These are phyloP conservation scores for Siphlonurus alternatus DNA, from an alignment of 2,888 invertebrate genomes.

Conservation along the genomic window DNA sequence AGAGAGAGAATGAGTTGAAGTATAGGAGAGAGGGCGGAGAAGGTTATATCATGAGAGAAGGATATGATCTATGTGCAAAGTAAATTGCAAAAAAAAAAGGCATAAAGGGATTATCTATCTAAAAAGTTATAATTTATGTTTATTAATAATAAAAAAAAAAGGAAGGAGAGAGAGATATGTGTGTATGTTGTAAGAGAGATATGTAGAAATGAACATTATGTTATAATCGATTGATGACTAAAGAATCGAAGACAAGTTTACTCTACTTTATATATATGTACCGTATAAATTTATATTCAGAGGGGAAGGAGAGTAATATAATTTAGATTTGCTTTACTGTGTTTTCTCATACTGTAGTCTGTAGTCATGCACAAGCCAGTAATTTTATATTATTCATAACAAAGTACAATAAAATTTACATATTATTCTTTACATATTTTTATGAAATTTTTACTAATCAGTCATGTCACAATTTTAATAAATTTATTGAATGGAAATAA, in stretches of 20 bases:
- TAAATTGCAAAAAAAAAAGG: constrained; percentile 1
- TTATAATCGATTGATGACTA: background rate
- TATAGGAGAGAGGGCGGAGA: background rate
- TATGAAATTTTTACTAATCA: too few species aligned
- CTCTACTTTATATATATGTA: too few species aligned
- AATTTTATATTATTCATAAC: too few species aligned
- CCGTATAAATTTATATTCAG: too few species aligned
- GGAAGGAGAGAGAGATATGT: background rate
- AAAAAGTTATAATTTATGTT: constrained; percentile 3
- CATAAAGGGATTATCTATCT: constrained; percentile 3
- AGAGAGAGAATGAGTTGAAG: background rate
- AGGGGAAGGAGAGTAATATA: too few species aligned
- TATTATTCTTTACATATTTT: too few species aligned
- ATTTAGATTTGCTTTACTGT: too few species aligned
- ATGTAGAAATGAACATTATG: background rate
- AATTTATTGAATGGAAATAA: too few species aligned
- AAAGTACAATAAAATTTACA: too few species aligned
- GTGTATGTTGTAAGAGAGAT: background rate
- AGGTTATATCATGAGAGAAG: background rate
- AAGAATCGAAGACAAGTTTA: background rate
- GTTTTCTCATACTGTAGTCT: too few species aligned
- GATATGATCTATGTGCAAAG: constrained; percentile 4
- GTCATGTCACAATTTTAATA: too few species aligned
- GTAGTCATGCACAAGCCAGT: too few species aligned
- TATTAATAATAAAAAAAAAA: constrained; percentile 2